Conservation (phyloP, 1,140 invertebrate genomes). For the Pseudomyrmex cubaensis region DNA sequence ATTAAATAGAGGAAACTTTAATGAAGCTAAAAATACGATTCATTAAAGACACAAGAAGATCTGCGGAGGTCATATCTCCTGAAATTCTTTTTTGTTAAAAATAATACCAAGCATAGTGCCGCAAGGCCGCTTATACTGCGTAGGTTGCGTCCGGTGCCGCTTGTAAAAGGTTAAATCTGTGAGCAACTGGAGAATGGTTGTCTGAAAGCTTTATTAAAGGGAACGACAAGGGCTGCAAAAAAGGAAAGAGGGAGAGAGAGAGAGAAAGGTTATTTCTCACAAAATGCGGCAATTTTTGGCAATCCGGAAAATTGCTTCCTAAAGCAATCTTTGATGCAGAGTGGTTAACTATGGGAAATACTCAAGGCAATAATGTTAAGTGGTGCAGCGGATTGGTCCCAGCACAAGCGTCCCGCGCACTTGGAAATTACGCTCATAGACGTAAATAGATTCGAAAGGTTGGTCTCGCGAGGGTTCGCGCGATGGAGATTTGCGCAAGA, state of each 20-base stretch:
- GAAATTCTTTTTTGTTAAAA: neutral
- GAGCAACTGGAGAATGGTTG: neutral
- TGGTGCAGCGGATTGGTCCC: neutral
- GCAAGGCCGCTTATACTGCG: neutral
- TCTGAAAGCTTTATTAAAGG: neutral
- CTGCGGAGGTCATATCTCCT: neutral
- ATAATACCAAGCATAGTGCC: neutral
- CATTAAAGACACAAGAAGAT: neutral
- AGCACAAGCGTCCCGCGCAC: neutral
- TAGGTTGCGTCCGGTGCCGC: neutral
- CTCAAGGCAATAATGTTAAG: constrained; percentile 34
- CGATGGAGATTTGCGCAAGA: constrained; percentile 31
- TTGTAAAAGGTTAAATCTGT: constrained; percentile 1
- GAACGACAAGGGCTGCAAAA: neutral
- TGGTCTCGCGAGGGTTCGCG: neutral
- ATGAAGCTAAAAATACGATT: neutral
- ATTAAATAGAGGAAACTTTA: neutral
- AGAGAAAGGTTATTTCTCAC: neutral
- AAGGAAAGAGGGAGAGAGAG: neutral
- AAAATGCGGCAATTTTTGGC: constrained; percentile 30
- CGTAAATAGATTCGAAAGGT: constrained; percentile 39
- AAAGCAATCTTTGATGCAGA: constrained; percentile 2
- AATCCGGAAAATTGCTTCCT: constrained; percentile 23
- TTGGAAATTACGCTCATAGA: constrained; percentile 36
- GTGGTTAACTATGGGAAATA: neutral